phyloP scores from a whole-genome alignment of 2,797 vertebrate genomes.

The Acipenser ruthenus region DNA sequence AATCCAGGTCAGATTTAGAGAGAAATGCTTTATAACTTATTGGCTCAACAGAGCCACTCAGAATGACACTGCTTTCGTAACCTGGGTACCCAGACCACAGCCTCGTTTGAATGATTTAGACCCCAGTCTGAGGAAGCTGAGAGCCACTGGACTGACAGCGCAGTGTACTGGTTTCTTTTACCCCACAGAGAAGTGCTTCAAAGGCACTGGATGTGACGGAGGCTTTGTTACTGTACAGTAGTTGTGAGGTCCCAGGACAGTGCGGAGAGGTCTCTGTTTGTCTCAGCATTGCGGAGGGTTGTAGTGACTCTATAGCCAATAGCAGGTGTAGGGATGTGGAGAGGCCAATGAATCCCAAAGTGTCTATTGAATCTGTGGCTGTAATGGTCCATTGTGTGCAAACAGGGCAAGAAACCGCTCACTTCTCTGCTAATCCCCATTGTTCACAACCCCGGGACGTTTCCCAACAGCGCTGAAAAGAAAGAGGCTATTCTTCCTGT shows the following conservation, averaged over 20 bases:
- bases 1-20: too few species aligned
- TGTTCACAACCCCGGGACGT: neutral
- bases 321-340: neutral
- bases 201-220: conserved; percentile 9
- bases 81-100: conserved; percentile 30
- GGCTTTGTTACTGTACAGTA: neutral
- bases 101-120: neutral
- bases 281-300: neutral
- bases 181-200: neutral
- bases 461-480: neutral
- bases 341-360: neutral
- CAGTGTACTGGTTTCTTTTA: too few species aligned
- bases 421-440: conserved; percentile 2
- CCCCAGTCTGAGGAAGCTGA: too few species aligned
- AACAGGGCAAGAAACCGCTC: neutral
- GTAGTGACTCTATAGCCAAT: neutral
- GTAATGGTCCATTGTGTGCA: conserved; percentile 7
- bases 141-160: too few species aligned
- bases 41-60: too few species aligned
- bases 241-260: neutral
- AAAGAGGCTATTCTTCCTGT: neutral
- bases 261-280: neutral
- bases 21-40: too few species aligned
- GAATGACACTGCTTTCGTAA: conserved; percentile 20
- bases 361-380: neutral